Evolutionary conservation across 2,888 invertebrate genomes (phyloP), one percentile per base, ranked within the genome.

Genomic region (Odontocerum albicorne): DNA sequence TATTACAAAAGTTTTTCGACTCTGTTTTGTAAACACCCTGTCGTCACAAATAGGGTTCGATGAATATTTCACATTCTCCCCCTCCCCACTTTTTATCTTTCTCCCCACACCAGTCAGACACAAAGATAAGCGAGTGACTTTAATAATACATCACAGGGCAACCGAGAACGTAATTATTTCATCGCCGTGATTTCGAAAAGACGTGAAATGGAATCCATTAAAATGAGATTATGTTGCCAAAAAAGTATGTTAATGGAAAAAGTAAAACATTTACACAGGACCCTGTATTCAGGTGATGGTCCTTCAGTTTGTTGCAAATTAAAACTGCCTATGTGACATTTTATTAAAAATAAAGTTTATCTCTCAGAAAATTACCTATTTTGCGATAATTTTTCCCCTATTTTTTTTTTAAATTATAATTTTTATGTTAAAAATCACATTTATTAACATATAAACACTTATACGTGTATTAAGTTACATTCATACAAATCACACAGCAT

Each of bases 151-250:
- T 33, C 15, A 8, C 22, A 21, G 47, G 35, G 22, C 35, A 36
- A 47, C 35, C 47, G 33, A 10, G 31, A 36, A 47, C 35, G 47
- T 47, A 47, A 47, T 47, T 47, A 47, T 47, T 35, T 36, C 47
- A 47, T 47, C 47, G 36, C 36, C 47, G 19, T 36, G 47, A 22
- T 20, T 45, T 35, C 36, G 22, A 22, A 32, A 27, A 35, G 47
- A 36, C 47, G 47, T 13, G 47, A 42, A 51, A 40, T 13, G 45
- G 53, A 40, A 53, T 53, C 46, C 53, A 53, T 53, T 53, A 53
- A 46, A 53, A 40, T 35, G 53, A 43, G 53, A 53, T 53, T 53
- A 39, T 31, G 32, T 47, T 19, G 4, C 46, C 16, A 22, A 53
- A 47, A 43, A 53, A 46, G 46, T 31, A 38, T 35, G 43, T 35